Evolutionary conservation across 1,140 invertebrate species (phyloP).

Genomic region (Campoletis sonorensis): DNA sequence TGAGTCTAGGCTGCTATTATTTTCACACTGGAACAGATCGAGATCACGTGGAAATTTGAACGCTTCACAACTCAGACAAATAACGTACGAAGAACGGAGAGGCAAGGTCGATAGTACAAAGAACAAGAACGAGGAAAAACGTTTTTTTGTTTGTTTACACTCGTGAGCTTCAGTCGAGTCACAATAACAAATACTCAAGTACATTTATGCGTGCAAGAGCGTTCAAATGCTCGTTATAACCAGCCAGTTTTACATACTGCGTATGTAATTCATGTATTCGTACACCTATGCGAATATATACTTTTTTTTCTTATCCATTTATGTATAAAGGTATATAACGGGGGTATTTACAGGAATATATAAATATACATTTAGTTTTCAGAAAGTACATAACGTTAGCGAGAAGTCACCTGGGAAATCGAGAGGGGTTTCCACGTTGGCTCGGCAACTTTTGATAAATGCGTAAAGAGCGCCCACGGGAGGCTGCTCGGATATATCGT

Average conservation of each 20-base stretch:
- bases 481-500: constrained; percentile 5
- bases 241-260: background rate
- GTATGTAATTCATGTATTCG: background rate
- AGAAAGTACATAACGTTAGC: background rate
- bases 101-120: no score
- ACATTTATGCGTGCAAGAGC: background rate
- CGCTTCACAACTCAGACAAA: no score
- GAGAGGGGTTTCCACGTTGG: constrained; percentile 55
- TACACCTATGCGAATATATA: background rate
- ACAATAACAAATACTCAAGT: background rate
- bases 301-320: no score
- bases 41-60: no score
- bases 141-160: background rate
- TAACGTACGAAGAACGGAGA: no score
- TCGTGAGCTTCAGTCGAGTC: background rate
- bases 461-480: constrained; percentile 49
- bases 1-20: no score
- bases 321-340: no score
- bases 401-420: constrained; percentile 65
- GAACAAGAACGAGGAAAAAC: no score
- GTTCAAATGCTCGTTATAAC: background rate
- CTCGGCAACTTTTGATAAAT: constrained; percentile 60
- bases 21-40: no score
- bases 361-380: background rate
- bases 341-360: background rate